Conservation (phyloP, 2,797 vertebrate species). For the Cetoscarus ocellatus region DNA sequence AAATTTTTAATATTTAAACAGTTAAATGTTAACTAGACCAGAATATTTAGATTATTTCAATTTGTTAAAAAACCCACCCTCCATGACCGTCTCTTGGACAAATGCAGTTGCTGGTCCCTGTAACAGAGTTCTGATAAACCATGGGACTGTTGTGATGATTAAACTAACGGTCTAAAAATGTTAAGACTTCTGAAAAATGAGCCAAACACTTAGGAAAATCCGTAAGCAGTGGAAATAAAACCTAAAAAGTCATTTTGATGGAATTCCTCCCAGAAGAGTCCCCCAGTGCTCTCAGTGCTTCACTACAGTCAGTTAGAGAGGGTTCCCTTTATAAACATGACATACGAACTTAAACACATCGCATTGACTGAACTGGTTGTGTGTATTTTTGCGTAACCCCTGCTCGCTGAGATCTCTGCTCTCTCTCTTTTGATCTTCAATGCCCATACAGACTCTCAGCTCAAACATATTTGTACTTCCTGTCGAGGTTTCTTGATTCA, state of each 20-base stretch:
- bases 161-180: no score
- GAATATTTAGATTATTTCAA: no score
- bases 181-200: background rate
- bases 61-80: no score
- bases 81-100: no score
- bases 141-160: no score
- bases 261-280: constrained; percentile 43
- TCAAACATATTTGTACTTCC: constrained; percentile 14
- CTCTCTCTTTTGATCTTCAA: constrained; percentile 43
- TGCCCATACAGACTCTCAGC: constrained; percentile 36
- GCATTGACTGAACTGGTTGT: constrained; percentile 34
- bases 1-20: no score
- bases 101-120: no score
- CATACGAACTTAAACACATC: constrained; percentile 66
- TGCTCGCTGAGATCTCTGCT: constrained; percentile 23
- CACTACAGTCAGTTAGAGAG: constrained; percentile 70
- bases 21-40: no score
- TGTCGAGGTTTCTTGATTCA: constrained; percentile 10
- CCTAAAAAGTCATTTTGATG: constrained; percentile 23
- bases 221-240: constrained; percentile 27
- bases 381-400: constrained; percentile 23
- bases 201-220: constrained; percentile 7
- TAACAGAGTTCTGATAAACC: no score
- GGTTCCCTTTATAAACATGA: constrained; percentile 78
- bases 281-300: constrained; percentile 71